These are phyloP conservation scores for Artibeus lituratus DNA, from an alignment of 2,797 vertebrate genomes.

Conservation along the genomic window DNA sequence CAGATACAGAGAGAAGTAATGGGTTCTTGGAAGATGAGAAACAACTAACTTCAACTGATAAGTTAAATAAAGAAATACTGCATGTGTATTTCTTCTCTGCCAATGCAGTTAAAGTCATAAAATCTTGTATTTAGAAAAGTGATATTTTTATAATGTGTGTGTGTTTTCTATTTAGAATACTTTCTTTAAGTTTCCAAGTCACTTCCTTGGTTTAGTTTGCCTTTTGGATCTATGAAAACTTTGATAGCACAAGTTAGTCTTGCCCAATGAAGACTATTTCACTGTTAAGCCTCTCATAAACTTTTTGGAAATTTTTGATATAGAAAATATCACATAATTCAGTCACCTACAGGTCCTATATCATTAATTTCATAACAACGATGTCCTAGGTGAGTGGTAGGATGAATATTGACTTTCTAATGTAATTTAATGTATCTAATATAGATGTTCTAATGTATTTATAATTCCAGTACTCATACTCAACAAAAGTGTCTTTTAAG, in stretches of 20 bases:
- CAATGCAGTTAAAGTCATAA: background rate
- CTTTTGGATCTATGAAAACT: background rate
- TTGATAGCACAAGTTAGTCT: background rate
- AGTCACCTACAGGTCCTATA: background rate
- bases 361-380: constrained; percentile 14
- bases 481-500: background rate
- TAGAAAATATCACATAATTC: background rate
- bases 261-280: background rate
- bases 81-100: background rate
- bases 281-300: background rate
- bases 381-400: constrained; percentile 13
- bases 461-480: constrained; percentile 10
- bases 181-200: background rate
- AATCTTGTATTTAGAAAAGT: background rate
- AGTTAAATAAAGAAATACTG: background rate
- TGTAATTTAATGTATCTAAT: background rate
- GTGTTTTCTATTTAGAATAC: background rate
- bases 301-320: background rate
- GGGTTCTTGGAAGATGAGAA: background rate
- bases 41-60: background rate
- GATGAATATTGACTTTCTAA: constrained; percentile 49
- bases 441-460: constrained; percentile 47
- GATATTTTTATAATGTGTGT: background rate
- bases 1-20: background rate
- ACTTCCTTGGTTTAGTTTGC: background rate